Percentiles rank a stretch among this genome's conserved stretches.
These are phyloP conservation scores for Drusus annulatus DNA, from an alignment of 1,140 invertebrate species.

Conservation along the genomic window DNA sequence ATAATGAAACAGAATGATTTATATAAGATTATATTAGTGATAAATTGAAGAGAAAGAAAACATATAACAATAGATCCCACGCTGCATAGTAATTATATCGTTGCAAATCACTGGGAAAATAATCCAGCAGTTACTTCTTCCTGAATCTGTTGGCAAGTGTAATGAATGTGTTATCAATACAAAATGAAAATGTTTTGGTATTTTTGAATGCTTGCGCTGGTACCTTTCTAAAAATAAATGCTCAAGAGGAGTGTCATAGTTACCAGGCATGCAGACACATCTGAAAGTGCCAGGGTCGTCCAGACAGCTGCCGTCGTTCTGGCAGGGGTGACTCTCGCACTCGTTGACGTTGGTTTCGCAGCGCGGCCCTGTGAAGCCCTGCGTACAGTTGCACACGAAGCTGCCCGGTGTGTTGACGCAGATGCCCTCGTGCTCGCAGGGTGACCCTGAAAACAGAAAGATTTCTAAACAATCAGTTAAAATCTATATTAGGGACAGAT, in stretches of 20 bases:
- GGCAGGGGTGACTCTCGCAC: slow-evolving; percentile 94
- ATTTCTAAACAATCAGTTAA: not conserved
- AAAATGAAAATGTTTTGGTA: no score
- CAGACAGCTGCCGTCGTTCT: slow-evolving; percentile 94
- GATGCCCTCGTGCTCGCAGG: slow-evolving; percentile 92
- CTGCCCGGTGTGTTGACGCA: slow-evolving; percentile 96
- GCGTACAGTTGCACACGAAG: slow-evolving; percentile 92
- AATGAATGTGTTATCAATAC: no score
- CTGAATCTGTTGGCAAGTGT: no score
- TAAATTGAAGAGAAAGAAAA: not conserved
- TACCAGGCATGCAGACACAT: slow-evolving; percentile 98
- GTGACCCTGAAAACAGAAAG: slow-evolving; percentile 76
- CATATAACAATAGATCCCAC: slow-evolving; percentile 10
- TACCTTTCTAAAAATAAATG: no score
- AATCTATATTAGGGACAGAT: slow-evolving; percentile 1
- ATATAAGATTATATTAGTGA: slow-evolving; percentile 14
- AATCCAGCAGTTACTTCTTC: no score
- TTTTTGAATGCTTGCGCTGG: no score
- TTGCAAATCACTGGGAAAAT: not conserved
- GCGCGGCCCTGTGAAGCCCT: slow-evolving; percentile 91
- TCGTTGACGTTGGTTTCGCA: slow-evolving; percentile 96
- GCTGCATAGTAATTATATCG: not conserved
- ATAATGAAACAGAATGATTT: no score
- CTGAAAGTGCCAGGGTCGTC: slow-evolving; percentile 95
- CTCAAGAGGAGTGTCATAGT: slow-evolving; percentile 62